A percentile compares a stretch with the other conserved stretches of the same genome.
phyloP scores from a whole-genome alignment of 2,888 invertebrate species.

The Gortyna flavago region DNA sequence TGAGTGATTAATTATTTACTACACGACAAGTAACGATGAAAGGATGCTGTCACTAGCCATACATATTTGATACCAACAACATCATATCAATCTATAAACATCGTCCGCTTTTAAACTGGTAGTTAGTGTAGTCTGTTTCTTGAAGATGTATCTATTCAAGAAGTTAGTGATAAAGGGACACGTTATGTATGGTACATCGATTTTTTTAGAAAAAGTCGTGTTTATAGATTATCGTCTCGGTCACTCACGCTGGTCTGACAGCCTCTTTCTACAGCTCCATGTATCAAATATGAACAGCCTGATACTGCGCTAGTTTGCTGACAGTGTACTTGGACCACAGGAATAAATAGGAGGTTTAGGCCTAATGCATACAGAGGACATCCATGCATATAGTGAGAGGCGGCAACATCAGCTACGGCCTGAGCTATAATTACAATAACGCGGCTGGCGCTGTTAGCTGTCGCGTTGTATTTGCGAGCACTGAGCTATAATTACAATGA shows the following conservation, averaged over 20 bases:
- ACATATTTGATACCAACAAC: slow-evolving; percentile 36
- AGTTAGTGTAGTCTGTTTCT: neutral
- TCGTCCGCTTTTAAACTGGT: slow-evolving; percentile 2
- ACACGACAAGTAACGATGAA: slow-evolving; percentile 14
- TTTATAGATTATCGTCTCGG: neutral
- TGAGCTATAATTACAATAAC: slow-evolving; percentile 38
- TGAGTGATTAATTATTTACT: slow-evolving; percentile 40
- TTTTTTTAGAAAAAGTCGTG: neutral
- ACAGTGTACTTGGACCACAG: neutral
- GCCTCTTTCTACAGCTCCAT: neutral
- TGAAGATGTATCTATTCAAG: neutral
- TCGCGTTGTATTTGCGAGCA: slow-evolving; percentile 17
- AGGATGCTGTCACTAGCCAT: slow-evolving; percentile 32
- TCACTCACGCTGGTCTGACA: neutral
- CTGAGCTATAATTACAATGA: neutral
- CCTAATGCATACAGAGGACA: neutral
- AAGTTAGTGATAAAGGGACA: too few species aligned
- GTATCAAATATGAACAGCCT: neutral
- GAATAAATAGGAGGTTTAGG: neutral
- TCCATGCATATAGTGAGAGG: neutral
- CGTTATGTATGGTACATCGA: neutral
- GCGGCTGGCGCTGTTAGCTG: slow-evolving; percentile 2
- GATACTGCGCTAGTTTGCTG: neutral
- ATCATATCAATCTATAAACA: neutral
- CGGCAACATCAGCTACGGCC: neutral